These are phyloP conservation scores for Ranitomeya variabilis DNA, from an alignment of 2,113 vertebrate species.

Conservation along the genomic window DNA sequence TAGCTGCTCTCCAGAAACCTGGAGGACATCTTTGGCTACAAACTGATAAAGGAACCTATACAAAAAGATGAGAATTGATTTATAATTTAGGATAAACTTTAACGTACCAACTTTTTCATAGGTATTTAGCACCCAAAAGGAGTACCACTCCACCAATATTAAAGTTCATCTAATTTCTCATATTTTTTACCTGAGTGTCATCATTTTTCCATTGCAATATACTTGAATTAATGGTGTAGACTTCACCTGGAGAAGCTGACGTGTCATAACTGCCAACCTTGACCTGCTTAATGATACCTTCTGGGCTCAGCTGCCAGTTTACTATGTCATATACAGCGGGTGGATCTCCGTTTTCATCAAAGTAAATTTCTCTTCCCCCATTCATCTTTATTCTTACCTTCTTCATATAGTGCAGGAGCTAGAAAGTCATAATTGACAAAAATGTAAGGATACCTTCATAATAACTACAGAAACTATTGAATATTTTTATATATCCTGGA, in stretches of 20 bases:
- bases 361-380: constrained; percentile 10
- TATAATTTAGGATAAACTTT: no score
- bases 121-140: not conserved
- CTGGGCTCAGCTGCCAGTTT: constrained; percentile 12
- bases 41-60: constrained; percentile 20
- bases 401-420: constrained; percentile 18
- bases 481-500: no score
- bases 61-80: not conserved
- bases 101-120: no score
- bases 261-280: not conserved
- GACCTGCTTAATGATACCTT: not conserved
- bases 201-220: not conserved
- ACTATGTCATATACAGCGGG: constrained; percentile 45
- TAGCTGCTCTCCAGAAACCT: constrained; percentile 16
- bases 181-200: not conserved
- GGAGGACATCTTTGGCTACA: constrained; percentile 22
- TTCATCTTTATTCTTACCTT: not conserved
- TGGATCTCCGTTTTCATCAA: constrained; percentile 1
- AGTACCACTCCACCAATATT: not conserved
- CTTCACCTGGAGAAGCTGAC: not conserved
- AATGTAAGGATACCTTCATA: not conserved
- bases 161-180: not conserved
- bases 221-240: not conserved
- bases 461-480: no score
- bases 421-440: not conserved